Conservation (phyloP, 37 sponge, comb jelly and placozoan genomes). For the Sycon ciliatum region DNA sequence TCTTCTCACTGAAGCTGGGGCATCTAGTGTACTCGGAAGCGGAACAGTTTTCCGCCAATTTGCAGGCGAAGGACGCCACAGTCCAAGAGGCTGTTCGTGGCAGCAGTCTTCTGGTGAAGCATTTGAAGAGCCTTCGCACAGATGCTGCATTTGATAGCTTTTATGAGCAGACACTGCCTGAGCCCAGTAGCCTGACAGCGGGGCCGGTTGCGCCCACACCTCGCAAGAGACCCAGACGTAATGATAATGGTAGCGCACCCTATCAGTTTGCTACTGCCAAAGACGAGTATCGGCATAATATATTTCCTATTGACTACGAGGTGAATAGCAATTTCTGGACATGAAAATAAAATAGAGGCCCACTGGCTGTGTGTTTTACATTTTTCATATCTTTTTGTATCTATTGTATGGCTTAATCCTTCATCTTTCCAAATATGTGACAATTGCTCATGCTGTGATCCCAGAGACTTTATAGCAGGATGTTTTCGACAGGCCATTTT, state of each 20-base stretch:
- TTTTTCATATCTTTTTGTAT: too few relatives aligned
- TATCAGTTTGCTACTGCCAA: background rate
- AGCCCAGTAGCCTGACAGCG: conserved; percentile 16
- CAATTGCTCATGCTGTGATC: too few relatives aligned
- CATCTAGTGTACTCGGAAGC: conserved; percentile 36
- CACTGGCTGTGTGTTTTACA: too few relatives aligned
- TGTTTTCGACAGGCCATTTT: too few relatives aligned
- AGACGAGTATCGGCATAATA: too few relatives aligned
- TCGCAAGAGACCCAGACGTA: conserved; percentile 38
- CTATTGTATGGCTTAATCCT: too few relatives aligned
- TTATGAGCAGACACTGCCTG: conserved; percentile 23
- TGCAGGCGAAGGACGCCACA: conserved; percentile 48
- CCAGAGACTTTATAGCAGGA: too few relatives aligned
- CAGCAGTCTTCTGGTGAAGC: conserved; percentile 25
- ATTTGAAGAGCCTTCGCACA: conserved; percentile 30
- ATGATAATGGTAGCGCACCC: conserved; percentile 36
- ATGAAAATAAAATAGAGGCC: too few relatives aligned
- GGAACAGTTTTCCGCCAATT: conserved; percentile 48
- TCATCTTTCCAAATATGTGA: too few relatives aligned
- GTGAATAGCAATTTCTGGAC: too few relatives aligned
- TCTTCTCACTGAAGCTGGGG: conserved; percentile 41
- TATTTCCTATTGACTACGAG: too few relatives aligned
- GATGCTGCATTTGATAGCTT: conserved; percentile 31
- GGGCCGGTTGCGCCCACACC: conserved; percentile 29
- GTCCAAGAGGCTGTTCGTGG: conserved; percentile 44